Evolutionary conservation across 2,113 vertebrate species (phyloP).

Genomic region (Silurus asotus): DNA sequence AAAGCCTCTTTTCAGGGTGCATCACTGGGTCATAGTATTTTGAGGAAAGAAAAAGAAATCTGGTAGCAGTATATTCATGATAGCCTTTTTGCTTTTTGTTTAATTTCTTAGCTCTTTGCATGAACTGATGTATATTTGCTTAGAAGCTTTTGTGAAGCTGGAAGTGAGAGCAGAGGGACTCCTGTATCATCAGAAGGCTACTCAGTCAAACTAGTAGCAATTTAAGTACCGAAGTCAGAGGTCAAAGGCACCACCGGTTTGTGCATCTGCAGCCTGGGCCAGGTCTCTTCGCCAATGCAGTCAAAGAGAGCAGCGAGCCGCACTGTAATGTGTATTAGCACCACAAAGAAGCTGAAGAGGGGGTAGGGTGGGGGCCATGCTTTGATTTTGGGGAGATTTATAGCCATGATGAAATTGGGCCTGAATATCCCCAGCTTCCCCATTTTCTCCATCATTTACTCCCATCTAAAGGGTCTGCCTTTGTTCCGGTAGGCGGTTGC

Average conservation of each 20-base stretch:
- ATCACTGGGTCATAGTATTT: slow-evolving; percentile 21
- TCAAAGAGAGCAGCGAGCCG: slow-evolving; percentile 77
- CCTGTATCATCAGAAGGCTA: slow-evolving; percentile 48
- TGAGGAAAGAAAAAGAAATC: slow-evolving; percentile 18
- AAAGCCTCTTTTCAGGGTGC: slow-evolving; percentile 40
- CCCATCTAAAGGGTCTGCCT: slow-evolving; percentile 69
- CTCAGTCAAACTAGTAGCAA: slow-evolving; percentile 54
- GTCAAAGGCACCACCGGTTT: slow-evolving; percentile 70
- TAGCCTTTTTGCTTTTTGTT: slow-evolving; percentile 25
- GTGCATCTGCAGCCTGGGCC: slow-evolving; percentile 71
- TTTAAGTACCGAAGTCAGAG: slow-evolving; percentile 64
- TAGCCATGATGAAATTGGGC: slow-evolving; percentile 73
- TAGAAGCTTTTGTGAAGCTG: slow-evolving; percentile 16
- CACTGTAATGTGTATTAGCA: slow-evolving; percentile 77
- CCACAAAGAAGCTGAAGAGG: slow-evolving; percentile 70
- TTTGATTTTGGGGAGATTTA: slow-evolving; percentile 80
- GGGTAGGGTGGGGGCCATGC: slow-evolving; percentile 56
- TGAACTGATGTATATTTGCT: slow-evolving; percentile 34
- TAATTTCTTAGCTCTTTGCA: background rate
- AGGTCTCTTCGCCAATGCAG: slow-evolving; percentile 57
- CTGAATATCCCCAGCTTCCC: slow-evolving; percentile 66
- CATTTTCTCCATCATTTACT: slow-evolving; percentile 72
- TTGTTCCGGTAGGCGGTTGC: slow-evolving; percentile 67
- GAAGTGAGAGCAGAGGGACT: slow-evolving; percentile 46
- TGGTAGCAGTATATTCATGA: slow-evolving; percentile 15